Base-by-base conservation (phyloP, 53 echinoderm and acorn worm genomes). In the Holothuria scabra region DNA sequence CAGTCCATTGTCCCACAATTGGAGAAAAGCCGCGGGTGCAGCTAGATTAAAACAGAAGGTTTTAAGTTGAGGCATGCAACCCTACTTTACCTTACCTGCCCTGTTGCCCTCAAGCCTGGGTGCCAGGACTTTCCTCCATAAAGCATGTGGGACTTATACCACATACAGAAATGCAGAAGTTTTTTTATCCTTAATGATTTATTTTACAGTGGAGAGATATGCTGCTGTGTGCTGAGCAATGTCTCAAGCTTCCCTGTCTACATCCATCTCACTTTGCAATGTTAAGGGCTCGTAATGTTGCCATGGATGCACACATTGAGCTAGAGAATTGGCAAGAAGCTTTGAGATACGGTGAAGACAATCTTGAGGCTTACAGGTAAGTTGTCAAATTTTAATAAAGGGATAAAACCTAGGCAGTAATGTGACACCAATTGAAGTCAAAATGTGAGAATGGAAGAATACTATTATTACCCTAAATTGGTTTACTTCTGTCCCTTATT, bases 301-400 rank as follows among this genome's bases (percentile, higher is more conserved):
- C 86, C 55, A 92, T 92, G 92, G 92, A 92, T 37, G 84, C 92
- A 46, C 89, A 89, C 60, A 86, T 92, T 33, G 78, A 86, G 26
- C 68, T 89, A 23, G 58, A 89, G 30, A 75, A 86, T 25, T 92
- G 92, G 92, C 80, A 92, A 28, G 66, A 59, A 35, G 92, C 92
- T 22, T 38, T 92, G 35, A 65, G 66, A 21, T 92, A 89, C 66
- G 92, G 92, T 2, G 46, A 60, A 16, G 81, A 83, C n/a, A 83
- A 89, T 18, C 56, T 92, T 24, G 68, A 74, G 28, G 66, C 89
- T 46, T 86, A 83, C 24, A 82, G 86, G 92, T 92, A 81, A 82
- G 79, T 18, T 64, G 65, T 64, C 24, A 21, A 12, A 28, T 64
- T 24, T 52, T 52, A 2, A 52, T 52, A 52, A 52, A 52, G 8